A percentile compares a stretch with the other conserved stretches of the same genome.
These are phyloP conservation scores for Parasteatoda lunata DNA, from an alignment of 2,888 invertebrate species.

Conservation along the genomic window DNA sequence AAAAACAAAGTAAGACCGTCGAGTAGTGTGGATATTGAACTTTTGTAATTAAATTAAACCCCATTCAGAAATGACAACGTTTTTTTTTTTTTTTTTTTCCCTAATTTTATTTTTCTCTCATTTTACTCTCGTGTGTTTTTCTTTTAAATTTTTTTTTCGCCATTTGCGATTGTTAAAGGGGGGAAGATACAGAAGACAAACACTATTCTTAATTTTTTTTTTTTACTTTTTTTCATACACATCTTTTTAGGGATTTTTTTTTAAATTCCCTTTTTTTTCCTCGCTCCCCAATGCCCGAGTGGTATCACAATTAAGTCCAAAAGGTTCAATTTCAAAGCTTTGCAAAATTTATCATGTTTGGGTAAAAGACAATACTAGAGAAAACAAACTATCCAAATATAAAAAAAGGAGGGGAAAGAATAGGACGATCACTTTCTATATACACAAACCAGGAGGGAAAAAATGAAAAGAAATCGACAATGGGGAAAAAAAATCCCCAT, in stretches of 20 bases:
- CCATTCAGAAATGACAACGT: conserved; percentile 68
- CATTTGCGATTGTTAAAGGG: conserved; percentile 29
- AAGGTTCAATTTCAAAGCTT: conserved; percentile 67
- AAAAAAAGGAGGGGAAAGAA: conserved; percentile 16
- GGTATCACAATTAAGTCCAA: conserved; percentile 67
- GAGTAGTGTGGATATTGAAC: conserved; percentile 62
- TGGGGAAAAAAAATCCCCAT: conserved; percentile 10
- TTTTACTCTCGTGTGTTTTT: conserved; percentile 43
- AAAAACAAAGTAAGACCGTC: conserved; percentile 58
- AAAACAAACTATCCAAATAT: conserved; percentile 42
- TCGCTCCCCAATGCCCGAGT: conserved; percentile 27
- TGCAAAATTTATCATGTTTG: conserved; percentile 68
- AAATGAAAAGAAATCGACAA: conserved; percentile 3
- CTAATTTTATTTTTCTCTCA: conserved; percentile 25
- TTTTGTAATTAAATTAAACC: conserved; percentile 68
- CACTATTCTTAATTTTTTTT: conserved; percentile 58
- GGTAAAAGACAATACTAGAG: conserved; percentile 55
- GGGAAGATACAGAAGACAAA: conserved; percentile 37
- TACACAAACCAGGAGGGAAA: conserved; percentile 18
- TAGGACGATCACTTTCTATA: conserved; percentile 11
- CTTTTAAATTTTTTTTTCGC: conserved; percentile 50
- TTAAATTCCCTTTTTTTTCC: not conserved
- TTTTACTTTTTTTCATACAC: conserved; percentile 18
- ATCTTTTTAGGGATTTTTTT: not conserved
- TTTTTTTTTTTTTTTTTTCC: conserved; percentile 33